A percentile compares a stretch with the other conserved stretches of the same genome.
phyloP scores from a whole-genome alignment of 2,888 invertebrate species.

The Crioceris asparagi region DNA sequence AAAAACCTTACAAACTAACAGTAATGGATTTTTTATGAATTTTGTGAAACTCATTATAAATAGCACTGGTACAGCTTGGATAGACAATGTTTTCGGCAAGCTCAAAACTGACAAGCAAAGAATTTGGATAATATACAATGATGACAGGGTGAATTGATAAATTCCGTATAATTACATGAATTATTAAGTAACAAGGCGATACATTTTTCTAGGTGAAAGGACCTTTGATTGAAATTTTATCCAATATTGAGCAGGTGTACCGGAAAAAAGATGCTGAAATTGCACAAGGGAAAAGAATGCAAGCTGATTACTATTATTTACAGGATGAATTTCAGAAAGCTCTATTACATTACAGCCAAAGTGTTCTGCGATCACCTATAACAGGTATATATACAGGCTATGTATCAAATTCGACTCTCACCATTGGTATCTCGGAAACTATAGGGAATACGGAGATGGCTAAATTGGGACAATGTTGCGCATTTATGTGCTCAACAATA shows the following conservation, averaged over 20 bases:
- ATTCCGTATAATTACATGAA: no score
- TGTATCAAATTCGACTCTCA: no score
- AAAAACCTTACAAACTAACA: constrained; percentile 62
- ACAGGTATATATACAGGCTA: no score
- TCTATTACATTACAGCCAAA: constrained; percentile 56
- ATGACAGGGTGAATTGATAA: constrained; percentile 41
- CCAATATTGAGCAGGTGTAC: constrained; percentile 55
- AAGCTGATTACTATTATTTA: constrained; percentile 49
- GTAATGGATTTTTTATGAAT: constrained; percentile 63
- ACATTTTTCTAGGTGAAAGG: constrained; percentile 12
- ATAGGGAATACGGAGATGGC: no score
- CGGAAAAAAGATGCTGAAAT: constrained; percentile 55
- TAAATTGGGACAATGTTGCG: no score
- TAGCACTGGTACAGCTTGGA: constrained; percentile 48
- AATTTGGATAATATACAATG: constrained; percentile 44
- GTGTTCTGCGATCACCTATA: constrained; percentile 60
- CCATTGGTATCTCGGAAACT: no score
- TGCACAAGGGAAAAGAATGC: constrained; percentile 49
- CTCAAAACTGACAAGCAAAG: constrained; percentile 49
- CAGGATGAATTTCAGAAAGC: constrained; percentile 48
- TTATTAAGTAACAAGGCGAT: no score
- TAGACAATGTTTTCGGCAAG: constrained; percentile 47
- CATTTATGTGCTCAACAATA: no score
- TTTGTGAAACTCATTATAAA: constrained; percentile 50
- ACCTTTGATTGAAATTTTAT: constrained; percentile 32